Evolutionary conservation across 2,797 vertebrate genomes (phyloP), one percentile per base, ranked within the genome.

Genomic region (Phyllotis vaccarum): DNA sequence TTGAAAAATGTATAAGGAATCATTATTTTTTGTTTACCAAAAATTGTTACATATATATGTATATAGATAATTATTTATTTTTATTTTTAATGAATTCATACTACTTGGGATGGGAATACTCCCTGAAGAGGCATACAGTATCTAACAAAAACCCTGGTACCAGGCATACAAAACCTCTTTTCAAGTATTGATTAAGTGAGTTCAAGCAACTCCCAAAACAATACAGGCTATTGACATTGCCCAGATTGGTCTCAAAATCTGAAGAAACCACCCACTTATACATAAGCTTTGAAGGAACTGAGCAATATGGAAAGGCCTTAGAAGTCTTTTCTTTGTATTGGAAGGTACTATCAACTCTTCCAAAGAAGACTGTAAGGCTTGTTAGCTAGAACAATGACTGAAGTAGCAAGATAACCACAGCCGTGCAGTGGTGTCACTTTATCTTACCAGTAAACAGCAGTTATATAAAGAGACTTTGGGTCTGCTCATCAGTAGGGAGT

Each of bases 351-450:
- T 43, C 24, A 43, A 60, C 19, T 43, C n/a, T 11, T 8, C 27
- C 27, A 46, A 62, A 43, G 24, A 82, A 10, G 37, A 62, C 17
- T 31, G 27, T 19, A 31, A 43, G 4, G 14, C 16, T 31, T 43
- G 2, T 12, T 2, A 43, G 62, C 5, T 0, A 31, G 2, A 31
- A 13, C 16, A 46, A 31, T 43, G 16, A 11, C 11, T 31, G 27
- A 62, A 40, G 22, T n/a, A n/a, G 0, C 0, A 2, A 10, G 37
- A 43, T 6, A 29, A 29, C 12, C 66, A 75, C 22, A 17, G 13
- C 49, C 29, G 27, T 31, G 1, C 27, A 49, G 19, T 5, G 19
- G 37, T 29, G 56, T 40, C 58, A 31, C 27, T 82, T 62, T 19
- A 43, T 82, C 14, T 21, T 43, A 19, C 14, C 5, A 62, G 5